Percentiles rank a stretch among this genome's conserved stretches.
These are phyloP conservation scores for Nyctereutes procyonoides DNA, from an alignment of 2,113 vertebrate genomes.

Conservation along the genomic window DNA sequence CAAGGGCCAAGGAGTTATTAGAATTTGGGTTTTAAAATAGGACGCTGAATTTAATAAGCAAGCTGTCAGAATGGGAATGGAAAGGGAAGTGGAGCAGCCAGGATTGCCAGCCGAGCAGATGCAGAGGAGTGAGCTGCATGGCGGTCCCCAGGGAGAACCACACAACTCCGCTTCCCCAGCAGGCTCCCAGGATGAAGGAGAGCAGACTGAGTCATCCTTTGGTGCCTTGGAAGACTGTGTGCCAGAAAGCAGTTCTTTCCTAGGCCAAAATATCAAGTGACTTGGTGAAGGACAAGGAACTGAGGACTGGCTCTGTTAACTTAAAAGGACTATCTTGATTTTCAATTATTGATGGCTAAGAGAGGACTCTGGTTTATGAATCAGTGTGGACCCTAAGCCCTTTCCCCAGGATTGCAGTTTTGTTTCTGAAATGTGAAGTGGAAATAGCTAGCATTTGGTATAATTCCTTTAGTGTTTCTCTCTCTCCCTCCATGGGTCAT, in stretches of 20 bases:
- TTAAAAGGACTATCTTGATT: neutral
- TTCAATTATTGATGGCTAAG: neutral
- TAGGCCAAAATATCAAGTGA: neutral
- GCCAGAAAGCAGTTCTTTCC: neutral
- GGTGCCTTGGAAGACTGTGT: neutral
- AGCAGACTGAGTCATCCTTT: neutral
- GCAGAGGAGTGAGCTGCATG: neutral
- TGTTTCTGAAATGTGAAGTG: conserved; percentile 1
- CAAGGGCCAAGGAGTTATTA: neutral
- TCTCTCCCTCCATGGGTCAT: neutral
- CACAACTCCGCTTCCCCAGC: rapidly evolving
- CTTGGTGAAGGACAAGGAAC: neutral
- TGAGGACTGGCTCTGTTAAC: neutral
- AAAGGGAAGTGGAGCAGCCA: neutral
- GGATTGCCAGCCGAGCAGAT: rapidly evolving
- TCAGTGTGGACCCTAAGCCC: neutral
- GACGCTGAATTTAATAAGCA: neutral
- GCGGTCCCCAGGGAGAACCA: neutral
- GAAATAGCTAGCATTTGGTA: neutral
- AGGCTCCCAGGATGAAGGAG: rapidly evolving
- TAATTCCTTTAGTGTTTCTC: neutral
- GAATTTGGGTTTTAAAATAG: neutral
- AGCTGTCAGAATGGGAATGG: neutral
- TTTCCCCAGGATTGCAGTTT: neutral
- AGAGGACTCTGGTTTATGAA: neutral